Base-by-base conservation (phyloP, 2,113 vertebrate species). In the Agapornis roseicollis region DNA sequence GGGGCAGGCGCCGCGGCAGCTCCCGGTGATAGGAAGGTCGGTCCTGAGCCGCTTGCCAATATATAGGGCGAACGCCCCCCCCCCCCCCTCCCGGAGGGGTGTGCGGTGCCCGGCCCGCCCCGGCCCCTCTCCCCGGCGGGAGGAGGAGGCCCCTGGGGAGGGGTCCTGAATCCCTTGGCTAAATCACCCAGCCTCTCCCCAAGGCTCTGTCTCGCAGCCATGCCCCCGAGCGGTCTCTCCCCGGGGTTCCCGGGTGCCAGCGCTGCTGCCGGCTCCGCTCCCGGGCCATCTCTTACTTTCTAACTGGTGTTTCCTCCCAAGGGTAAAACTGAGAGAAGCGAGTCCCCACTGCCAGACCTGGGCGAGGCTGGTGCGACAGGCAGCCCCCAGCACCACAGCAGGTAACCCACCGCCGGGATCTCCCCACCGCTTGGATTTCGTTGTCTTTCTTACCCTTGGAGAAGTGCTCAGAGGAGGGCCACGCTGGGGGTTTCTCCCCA, bases 21-120 rank as follows among this genome's bases (percentile, higher is more conserved):
- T 96, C 98, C 98, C 31, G 97, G 98, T 90, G 98, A 98, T 98
- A 98, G 98, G 98, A 97, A 98, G 97, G 97, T 98, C 98, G 97
- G 98, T 97, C 97, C 98, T 92, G 97, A 96, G 90, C 46, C 22
- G 85, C 55, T 39, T 55, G 81, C 79, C 82, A 88, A 96, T 95
- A 96, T 96, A 96, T 96, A 96, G 91, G 86, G 74, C 24, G 2
- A 56, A 42, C 50, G 66, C 79, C 89, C 83, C 91, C 89, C n/a
- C n/a, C n/a, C n/a, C n/a, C n/a, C n/a, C n/a, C n/a, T n/a, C n/a
- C 92, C 61, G 27, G 71, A 39, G 94, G 89, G 95, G 89, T 12
- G 80, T 85, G 89, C 33, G 68, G 80, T 64, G 73, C 72, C 74
- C 52, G 80, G 83, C 70, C 93, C 85, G 66, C 41, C 92, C 93